phyloP scores from a whole-genome alignment of 2,797 vertebrate species.

The Enteromius viviparus region DNA sequence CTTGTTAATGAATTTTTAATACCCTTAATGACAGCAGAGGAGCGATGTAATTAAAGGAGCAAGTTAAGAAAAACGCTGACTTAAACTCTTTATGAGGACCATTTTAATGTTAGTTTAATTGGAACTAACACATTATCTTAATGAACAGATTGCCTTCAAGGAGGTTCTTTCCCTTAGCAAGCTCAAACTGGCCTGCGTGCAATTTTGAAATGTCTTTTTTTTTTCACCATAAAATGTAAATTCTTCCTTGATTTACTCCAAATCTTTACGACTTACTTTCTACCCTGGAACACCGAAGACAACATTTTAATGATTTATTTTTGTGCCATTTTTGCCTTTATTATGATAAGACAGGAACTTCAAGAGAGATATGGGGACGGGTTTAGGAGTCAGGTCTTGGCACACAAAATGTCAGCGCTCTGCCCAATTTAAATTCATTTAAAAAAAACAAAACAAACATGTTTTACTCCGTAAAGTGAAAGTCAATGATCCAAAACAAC shows the following conservation, averaged over 20 bases:
- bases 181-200: constrained; percentile 71
- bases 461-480: not conserved
- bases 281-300: not conserved
- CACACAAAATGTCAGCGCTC: not conserved
- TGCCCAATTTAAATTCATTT: too few species aligned
- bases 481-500: not conserved
- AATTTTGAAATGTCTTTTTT: constrained; percentile 62
- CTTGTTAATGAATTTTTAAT: constrained; percentile 99
- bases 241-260: not conserved
- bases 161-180: constrained; percentile 78
- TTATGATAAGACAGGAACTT: too few species aligned
- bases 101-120: constrained; percentile 99
- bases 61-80: constrained; percentile 99
- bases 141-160: constrained; percentile 98
- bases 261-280: not conserved
- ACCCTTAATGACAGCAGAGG: constrained; percentile 99
- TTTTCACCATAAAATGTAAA: not conserved
- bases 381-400: not conserved
- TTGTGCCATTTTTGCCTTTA: not conserved
- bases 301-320: not conserved
- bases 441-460: not conserved
- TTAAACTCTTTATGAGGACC: constrained; percentile 99
- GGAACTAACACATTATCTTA: constrained; percentile 99
- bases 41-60: constrained; percentile 99
- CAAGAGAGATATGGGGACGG: not conserved